Conservation (phyloP, 2,113 vertebrate genomes). For the Electrona antarctica region DNA sequence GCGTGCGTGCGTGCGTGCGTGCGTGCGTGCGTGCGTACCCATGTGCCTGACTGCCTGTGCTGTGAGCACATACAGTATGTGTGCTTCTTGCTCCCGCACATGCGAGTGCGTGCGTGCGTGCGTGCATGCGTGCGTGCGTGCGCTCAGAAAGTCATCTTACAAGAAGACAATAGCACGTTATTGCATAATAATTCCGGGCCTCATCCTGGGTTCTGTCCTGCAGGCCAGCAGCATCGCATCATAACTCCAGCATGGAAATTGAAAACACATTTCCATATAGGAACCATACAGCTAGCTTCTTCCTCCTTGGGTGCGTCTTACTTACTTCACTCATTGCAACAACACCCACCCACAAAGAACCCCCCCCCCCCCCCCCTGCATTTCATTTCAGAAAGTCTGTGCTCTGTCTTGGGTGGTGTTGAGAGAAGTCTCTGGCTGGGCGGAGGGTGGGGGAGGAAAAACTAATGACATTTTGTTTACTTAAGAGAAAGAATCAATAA, state of each 20-base stretch:
- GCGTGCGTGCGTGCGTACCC: neutral
- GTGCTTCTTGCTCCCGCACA: too few relatives aligned
- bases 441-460: constrained; percentile 47
- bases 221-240: neutral
- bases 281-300: too few relatives aligned
- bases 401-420: constrained; percentile 46
- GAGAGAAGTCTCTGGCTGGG: constrained; percentile 64
- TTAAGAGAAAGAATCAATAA: too few relatives aligned
- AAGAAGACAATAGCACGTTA: neutral
- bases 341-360: neutral
- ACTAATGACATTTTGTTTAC: too few relatives aligned
- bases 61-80: too few relatives aligned
- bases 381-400: constrained; percentile 13
- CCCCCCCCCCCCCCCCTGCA: neutral
- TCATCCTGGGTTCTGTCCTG: neutral
- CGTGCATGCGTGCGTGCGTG: neutral
- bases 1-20: neutral
- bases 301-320: too few relatives aligned
- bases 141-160: neutral
- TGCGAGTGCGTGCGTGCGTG: neutral
- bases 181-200: neutral
- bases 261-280: neutral
- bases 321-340: constrained; percentile 12
- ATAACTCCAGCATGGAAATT: neutral
- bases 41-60: too few relatives aligned